Evolutionary conservation across 2,888 invertebrate genomes (phyloP).

Genomic region (Diarsia rubi): DNA sequence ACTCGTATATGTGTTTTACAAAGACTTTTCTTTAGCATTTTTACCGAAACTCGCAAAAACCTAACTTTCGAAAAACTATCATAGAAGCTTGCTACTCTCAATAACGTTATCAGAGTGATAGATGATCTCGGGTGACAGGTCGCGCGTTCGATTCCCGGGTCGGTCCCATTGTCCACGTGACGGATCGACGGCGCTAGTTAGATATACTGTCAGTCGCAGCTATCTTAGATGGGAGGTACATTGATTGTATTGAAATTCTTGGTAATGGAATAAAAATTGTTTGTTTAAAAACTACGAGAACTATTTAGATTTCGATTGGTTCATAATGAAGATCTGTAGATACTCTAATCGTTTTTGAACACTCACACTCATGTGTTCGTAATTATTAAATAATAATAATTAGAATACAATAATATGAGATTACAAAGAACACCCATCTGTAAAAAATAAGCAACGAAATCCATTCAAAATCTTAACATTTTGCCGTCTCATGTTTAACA

Average conservation of each 20-base stretch:
- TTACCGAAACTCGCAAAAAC: neutral
- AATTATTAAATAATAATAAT: neutral
- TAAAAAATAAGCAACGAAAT: neutral
- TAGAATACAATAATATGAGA: neutral
- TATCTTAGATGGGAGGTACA: conserved; percentile 43
- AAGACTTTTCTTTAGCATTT: neutral
- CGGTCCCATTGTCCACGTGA: conserved; percentile 65
- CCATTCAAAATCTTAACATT: neutral
- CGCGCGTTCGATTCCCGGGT: conserved; percentile 54
- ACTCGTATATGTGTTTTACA: neutral
- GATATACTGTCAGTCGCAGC: conserved; percentile 53
- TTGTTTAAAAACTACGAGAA: neutral
- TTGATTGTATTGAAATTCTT: conserved; percentile 22
- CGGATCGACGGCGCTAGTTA: conserved; percentile 60
- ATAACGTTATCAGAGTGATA: conserved; percentile 65
- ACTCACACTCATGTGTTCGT: neutral
- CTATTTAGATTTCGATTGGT: no score
- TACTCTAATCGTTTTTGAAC: neutral
- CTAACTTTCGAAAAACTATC: conserved; percentile 34
- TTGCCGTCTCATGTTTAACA: neutral
- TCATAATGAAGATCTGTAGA: neutral
- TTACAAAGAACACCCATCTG: neutral
- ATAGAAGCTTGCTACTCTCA: conserved; percentile 42
- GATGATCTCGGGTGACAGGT: conserved; percentile 62
- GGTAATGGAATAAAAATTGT: neutral